phyloP scores from a whole-genome alignment of 2,113 vertebrate genomes.

The Clinocottus analis region DNA sequence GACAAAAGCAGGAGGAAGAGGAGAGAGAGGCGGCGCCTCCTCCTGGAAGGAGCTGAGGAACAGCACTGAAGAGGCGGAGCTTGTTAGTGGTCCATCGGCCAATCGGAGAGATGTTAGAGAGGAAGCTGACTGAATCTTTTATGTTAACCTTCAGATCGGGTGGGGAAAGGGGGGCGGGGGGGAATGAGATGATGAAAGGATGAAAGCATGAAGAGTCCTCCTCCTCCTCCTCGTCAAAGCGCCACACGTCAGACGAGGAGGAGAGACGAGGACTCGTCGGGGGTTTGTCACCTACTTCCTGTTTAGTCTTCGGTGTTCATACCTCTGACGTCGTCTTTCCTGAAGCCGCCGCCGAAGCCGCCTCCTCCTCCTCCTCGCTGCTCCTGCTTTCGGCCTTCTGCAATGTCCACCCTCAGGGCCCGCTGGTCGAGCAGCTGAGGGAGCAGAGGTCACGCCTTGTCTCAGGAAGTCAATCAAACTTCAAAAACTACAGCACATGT shows the following conservation, averaged over 20 bases:
- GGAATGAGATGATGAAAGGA: not conserved
- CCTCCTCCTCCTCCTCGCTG: conserved; percentile 86
- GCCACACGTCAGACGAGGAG: not conserved
- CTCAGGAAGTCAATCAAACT: too few relatives aligned
- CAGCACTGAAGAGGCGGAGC: conserved; percentile 35
- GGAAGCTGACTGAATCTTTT: not conserved
- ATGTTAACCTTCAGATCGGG: not conserved
- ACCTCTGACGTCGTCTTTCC: conserved; percentile 96
- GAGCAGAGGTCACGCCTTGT: conserved; percentile 50
- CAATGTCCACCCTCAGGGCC: conserved; percentile 96
- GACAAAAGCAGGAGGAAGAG: conserved; percentile 37
- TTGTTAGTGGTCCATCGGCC: conserved; percentile 54
- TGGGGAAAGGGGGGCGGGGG: not conserved
- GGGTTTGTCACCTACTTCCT: not conserved
- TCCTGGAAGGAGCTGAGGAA: conserved; percentile 14
- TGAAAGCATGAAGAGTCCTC: not conserved
- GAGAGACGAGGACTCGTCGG: not conserved
- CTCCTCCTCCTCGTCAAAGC: not conserved
- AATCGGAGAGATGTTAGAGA: conserved; percentile 46
- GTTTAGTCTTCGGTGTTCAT: conserved; percentile 7
- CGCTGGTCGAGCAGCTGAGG: conserved; percentile 90
- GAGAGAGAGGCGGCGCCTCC: not conserved
- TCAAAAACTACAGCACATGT: too few relatives aligned
- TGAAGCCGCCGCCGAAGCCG: conserved; percentile 89
- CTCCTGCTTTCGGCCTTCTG: conserved; percentile 96